Conservation (phyloP, 2,797 vertebrate genomes). For the Clangula hyemalis region DNA sequence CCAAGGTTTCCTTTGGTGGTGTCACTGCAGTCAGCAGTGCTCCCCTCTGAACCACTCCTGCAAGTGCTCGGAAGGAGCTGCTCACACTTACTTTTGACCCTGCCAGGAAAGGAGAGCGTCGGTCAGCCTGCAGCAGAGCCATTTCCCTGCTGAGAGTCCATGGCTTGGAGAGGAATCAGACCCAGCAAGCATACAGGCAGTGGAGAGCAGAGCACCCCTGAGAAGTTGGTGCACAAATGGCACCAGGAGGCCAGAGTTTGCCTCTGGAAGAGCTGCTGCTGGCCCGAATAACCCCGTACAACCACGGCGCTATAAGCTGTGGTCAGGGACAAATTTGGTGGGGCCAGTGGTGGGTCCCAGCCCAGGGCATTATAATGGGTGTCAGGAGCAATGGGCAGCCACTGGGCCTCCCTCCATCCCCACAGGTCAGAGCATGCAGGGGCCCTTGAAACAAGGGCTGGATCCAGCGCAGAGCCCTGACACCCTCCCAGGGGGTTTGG, state of each 20-base stretch:
- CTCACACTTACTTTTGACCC: constrained; percentile 22
- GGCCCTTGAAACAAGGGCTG: too few relatives aligned
- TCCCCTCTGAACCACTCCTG: constrained; percentile 78
- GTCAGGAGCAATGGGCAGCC: neutral
- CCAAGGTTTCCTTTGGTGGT: constrained; percentile 24
- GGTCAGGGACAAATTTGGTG: neutral
- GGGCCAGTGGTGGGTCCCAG: neutral
- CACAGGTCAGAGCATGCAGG: fast-evolving
- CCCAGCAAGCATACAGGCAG: constrained; percentile 3
- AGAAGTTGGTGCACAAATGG: neutral
- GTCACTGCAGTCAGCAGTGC: constrained; percentile 80
- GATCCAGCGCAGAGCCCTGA: neutral
- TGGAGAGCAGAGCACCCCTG: neutral
- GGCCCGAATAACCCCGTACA: neutral
- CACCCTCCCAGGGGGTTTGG: neutral
- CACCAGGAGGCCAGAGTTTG: neutral
- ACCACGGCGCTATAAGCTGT: too few relatives aligned
- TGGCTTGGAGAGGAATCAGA: constrained; percentile 81
- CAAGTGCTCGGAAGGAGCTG: constrained; percentile 73
- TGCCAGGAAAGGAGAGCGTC: constrained; percentile 65
- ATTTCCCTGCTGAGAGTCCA: neutral
- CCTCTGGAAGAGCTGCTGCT: neutral
- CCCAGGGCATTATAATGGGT: fast-evolving
- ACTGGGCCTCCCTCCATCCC: neutral
- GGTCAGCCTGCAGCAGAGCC: constrained; percentile 68